Evolutionary conservation across 2,888 invertebrate species (phyloP), one percentile per base, ranked within the genome.

Genomic region (Drosophila mettleri): DNA sequence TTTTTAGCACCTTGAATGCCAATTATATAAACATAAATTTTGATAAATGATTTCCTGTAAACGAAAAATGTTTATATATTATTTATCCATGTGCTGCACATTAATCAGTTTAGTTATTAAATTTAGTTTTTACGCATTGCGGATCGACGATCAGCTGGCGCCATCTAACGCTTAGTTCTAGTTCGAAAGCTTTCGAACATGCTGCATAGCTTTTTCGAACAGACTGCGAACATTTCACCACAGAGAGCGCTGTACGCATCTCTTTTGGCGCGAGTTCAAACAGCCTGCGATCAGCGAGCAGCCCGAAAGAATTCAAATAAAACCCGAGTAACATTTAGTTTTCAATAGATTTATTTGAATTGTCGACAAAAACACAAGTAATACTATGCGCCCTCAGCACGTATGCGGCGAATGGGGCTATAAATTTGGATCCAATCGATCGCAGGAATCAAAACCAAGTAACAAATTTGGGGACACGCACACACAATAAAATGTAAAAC

Each of bases 321-420:
- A 69, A 58, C 46, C 10, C 10, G 3, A 0, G 14, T 2, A 1
- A 0, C 18, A 1, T 48, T 76, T 49, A 33, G 73, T 57, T 86
- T 69, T 69, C n/a, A 61, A 51, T 64, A 61, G 27, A 51, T 83
- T 86, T 84, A 84, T 86, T 88, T 61, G 58, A 55, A 73, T 78
- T 79, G 73, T 78, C 67, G 86, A 86, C 86, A 86, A 88, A 88
- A 91, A 90, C 90, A 91, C 88, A 89, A 78, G 86, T 90, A 90
- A 90, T 90, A 90, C 91, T 90, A 90, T 90, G 83, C 62, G 73
- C 79, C 61, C 68, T 38, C 59, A 18, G 36, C 62, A 43, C 48
- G 39, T 48, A 38, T 57, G 41, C 60, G 33, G 36, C 18, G 43
- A n/a, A n/a, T n/a, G 39, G 64, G 36, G 39, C 71, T 53, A 58